Percentiles rank a stretch among this genome's conserved stretches.
These are phyloP conservation scores for Tanytarsus gracilentus DNA, from an alignment of 2,888 invertebrate genomes.

Conservation along the genomic window DNA sequence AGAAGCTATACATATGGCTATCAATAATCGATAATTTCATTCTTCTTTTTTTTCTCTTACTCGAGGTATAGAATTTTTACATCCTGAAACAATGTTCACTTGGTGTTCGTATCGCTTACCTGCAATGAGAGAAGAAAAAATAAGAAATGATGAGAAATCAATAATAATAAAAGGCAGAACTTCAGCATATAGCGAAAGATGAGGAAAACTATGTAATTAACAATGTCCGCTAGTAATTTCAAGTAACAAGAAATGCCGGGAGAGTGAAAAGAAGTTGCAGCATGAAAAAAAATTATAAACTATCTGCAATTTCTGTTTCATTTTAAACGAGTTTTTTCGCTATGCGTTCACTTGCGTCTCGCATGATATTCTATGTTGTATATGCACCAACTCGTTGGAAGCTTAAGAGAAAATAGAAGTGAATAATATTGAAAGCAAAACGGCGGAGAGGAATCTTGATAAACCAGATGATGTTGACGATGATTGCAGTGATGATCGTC, in stretches of 20 bases:
- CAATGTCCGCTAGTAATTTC: constrained; percentile 19
- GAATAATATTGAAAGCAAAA: constrained; percentile 19
- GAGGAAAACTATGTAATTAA: constrained; percentile 7
- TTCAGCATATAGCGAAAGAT: not conserved
- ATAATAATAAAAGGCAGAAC: constrained; percentile 1
- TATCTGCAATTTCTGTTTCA: constrained; percentile 19
- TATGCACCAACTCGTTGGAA: not conserved
- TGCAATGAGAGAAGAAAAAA: constrained; percentile 15
- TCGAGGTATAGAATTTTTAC: not conserved
- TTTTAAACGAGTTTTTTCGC: constrained; percentile 18
- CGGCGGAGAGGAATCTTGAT: constrained; percentile 22
- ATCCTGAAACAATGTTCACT: not conserved
- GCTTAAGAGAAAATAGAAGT: not conserved
- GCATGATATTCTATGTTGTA: not conserved
- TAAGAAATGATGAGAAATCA: constrained; percentile 14
- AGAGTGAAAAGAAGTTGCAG: not conserved
- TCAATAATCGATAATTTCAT: too few relatives aligned
- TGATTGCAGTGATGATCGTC: not conserved
- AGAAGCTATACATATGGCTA: not conserved
- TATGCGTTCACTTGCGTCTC: not conserved
- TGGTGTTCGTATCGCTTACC: constrained; percentile 1
- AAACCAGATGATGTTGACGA: constrained; percentile 26
- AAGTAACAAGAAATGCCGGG: not conserved
- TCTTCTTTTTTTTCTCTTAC: not conserved
- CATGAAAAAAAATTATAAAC: not conserved